Evolutionary conservation across 2,113 vertebrate species (phyloP).

Genomic region (Eurypyga helias): DNA sequence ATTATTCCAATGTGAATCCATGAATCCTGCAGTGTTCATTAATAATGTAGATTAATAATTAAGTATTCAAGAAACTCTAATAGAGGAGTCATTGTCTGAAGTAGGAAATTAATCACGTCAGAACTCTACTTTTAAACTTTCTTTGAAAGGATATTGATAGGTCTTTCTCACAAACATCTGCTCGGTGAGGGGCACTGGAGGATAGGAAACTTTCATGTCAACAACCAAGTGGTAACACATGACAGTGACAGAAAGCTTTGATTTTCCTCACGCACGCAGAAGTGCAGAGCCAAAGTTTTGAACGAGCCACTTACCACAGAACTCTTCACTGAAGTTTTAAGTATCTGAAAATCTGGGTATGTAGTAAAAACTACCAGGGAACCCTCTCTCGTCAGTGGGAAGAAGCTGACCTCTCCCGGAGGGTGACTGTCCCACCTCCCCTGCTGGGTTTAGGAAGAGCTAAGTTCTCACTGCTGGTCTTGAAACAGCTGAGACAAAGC

Average conservation of each 20-base stretch:
- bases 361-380: neutral
- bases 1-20: neutral
- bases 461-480: neutral
- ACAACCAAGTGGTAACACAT: neutral
- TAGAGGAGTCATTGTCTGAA: neutral
- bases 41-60: constrained; percentile 38
- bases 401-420: neutral
- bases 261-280: neutral
- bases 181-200: neutral
- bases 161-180: constrained; percentile 10
- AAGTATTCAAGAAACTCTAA: constrained; percentile 28
- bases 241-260: constrained; percentile 9
- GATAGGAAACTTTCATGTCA: neutral
- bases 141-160: neutral
- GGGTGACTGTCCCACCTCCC: neutral
- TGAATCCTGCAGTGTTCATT: neutral
- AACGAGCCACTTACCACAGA: neutral
- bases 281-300: neutral
- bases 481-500: neutral
- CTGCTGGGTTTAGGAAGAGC: too few species aligned
- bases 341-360: neutral
- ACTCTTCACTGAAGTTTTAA: neutral
- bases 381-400: accelerated
- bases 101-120: constrained; percentile 28
- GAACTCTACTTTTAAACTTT: neutral